phyloP scores from a whole-genome alignment of 2,888 invertebrate species.

The Cremastinae sp. region DNA sequence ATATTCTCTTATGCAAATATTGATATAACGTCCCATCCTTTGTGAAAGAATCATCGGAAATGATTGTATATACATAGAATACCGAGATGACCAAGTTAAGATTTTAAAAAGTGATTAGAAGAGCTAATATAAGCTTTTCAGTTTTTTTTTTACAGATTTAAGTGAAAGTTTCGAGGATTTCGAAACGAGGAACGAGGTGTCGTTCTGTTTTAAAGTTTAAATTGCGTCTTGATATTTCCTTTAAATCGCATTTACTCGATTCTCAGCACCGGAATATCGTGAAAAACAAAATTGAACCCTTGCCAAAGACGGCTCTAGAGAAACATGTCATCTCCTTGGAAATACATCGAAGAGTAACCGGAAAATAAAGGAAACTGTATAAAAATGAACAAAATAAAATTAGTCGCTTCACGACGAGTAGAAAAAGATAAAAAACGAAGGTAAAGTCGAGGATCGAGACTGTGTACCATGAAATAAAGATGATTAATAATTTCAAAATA shows the following conservation, averaged over 20 bases:
- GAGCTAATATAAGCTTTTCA: too few species aligned
- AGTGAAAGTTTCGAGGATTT: constrained; percentile 27
- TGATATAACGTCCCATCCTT: too few species aligned
- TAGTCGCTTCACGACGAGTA: constrained; percentile 28
- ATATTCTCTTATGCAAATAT: too few species aligned
- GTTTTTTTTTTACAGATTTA: constrained; percentile 15
- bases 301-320: constrained; percentile 15
- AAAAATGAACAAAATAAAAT: constrained; percentile 23
- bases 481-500: too few species aligned
- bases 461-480: too few species aligned
- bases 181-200: constrained; percentile 31
- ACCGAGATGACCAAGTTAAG: constrained; percentile 10
- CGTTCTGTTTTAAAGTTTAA: constrained; percentile 44
- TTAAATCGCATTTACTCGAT: constrained; percentile 12
- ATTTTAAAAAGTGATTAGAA: constrained; percentile 12
- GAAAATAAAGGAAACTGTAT: constrained; percentile 20
- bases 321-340: constrained; percentile 21
- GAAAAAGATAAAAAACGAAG: too few species aligned
- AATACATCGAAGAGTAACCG: constrained; percentile 32
- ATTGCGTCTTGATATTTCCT: constrained; percentile 54
- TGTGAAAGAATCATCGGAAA: too few species aligned
- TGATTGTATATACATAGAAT: too few species aligned
- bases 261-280: constrained; percentile 32
- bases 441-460: too few species aligned
- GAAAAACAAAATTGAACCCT: constrained; percentile 32